Conservation (phyloP, 2,888 invertebrate species). For the Galeruca laticollis region DNA sequence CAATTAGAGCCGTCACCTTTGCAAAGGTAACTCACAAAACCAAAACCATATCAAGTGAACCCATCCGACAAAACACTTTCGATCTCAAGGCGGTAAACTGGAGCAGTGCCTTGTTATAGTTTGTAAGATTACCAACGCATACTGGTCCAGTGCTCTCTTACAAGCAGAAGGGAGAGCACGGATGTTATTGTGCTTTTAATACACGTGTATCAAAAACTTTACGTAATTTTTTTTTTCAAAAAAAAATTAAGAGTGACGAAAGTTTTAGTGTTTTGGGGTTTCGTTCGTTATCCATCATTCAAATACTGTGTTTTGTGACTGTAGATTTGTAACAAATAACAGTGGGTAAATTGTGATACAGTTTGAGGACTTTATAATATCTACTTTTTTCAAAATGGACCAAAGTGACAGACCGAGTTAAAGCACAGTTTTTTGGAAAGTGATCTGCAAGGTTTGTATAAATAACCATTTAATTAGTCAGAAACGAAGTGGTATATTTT, state of each 20-base stretch:
- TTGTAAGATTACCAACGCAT: slow-evolving; percentile 59
- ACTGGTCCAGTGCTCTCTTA: slow-evolving; percentile 61
- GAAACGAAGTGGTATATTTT: too few species aligned
- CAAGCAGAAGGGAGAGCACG: slow-evolving; percentile 60
- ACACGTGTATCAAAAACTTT: slow-evolving; percentile 48
- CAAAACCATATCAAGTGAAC: slow-evolving; percentile 62
- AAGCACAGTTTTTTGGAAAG: background rate
- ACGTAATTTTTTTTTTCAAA: slow-evolving; percentile 6
- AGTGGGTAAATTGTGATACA: slow-evolving; percentile 8
- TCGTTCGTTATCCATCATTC: slow-evolving; percentile 12
- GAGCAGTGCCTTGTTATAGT: slow-evolving; percentile 64
- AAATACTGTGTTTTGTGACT: slow-evolving; percentile 4
- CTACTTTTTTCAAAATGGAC: background rate
- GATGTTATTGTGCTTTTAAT: slow-evolving; percentile 49
- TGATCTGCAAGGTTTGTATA: background rate
- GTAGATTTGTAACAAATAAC: background rate
- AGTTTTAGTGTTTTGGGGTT: slow-evolving; percentile 12
- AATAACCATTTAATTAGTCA: background rate
- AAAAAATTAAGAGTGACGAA: background rate
- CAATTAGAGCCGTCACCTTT: slow-evolving; percentile 53
- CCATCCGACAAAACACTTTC: slow-evolving; percentile 65
- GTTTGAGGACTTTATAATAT: background rate
- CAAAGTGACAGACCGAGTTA: background rate
- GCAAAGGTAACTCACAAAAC: slow-evolving; percentile 58
- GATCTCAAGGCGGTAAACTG: slow-evolving; percentile 63